A percentile compares a stretch with the other conserved stretches of the same genome.
phyloP scores from a whole-genome alignment of 1,140 invertebrate species.

The Eubasilissa regina region DNA sequence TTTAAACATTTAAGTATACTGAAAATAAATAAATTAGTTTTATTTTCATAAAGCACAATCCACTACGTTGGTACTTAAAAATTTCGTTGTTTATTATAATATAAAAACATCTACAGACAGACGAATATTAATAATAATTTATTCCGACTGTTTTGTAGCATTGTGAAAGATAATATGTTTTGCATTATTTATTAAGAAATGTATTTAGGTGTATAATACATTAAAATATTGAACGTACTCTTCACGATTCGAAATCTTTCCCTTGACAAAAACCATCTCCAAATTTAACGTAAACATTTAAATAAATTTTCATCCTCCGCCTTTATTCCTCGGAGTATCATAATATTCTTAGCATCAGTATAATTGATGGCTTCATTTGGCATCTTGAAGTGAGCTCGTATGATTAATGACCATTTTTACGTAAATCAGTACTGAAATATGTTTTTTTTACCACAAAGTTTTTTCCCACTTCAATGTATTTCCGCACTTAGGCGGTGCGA shows the following conservation, averaged over 20 bases:
- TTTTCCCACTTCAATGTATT: constrained; percentile 18
- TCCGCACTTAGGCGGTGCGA: constrained; percentile 5
- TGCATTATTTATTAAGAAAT: too few species aligned
- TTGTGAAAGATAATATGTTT: too few species aligned
- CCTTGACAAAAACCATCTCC: not conserved
- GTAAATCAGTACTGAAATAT: constrained; percentile 30
- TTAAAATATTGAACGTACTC: too few species aligned
- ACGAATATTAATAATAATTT: too few species aligned
- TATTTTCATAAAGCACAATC: too few species aligned
- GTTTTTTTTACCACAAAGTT: not conserved
- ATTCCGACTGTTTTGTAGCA: too few species aligned
- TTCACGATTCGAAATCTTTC: not conserved
- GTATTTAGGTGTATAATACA: too few species aligned
- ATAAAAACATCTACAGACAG: too few species aligned
- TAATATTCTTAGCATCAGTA: not conserved
- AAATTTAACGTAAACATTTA: constrained; percentile 6
- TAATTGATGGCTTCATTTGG: constrained; percentile 35
- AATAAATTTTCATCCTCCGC: not conserved
- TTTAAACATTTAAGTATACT: too few species aligned
- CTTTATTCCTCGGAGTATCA: not conserved
- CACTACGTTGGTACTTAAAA: too few species aligned
- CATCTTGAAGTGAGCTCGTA: not conserved
- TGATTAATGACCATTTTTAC: constrained; percentile 14
- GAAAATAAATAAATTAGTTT: too few species aligned
- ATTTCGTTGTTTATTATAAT: too few species aligned